Percentiles rank a stretch among this genome's conserved stretches.
Evolutionary conservation across 2,888 invertebrate genomes (phyloP).

Genomic region (Eupelmus urozonus): DNA sequence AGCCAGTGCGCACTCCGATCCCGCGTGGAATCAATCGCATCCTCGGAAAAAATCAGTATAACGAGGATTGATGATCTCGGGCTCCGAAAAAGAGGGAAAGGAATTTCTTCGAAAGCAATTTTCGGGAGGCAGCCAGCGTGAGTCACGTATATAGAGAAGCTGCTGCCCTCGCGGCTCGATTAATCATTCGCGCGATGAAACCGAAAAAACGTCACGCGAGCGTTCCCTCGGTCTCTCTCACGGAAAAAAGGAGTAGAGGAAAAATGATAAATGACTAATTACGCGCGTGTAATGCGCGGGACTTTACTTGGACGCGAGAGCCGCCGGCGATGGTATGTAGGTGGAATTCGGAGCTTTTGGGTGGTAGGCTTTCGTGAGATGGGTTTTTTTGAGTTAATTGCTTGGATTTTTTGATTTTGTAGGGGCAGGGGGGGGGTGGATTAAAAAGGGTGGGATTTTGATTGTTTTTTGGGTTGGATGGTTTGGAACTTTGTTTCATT

Average conservation of each 20-base stretch:
- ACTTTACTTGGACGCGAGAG: not conserved
- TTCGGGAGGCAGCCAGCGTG: slow-evolving; percentile 28
- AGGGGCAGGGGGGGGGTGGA: too few species aligned
- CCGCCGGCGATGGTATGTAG: not conserved
- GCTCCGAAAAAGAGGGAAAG: slow-evolving; percentile 17
- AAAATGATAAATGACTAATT: slow-evolving; percentile 58
- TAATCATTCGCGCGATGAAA: slow-evolving; percentile 59
- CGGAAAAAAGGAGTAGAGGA: slow-evolving; percentile 48
- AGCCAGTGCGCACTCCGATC: too few species aligned
- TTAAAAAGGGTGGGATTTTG: too few species aligned
- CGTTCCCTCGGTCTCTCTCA: slow-evolving; percentile 16
- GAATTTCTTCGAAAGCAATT: slow-evolving; percentile 54
- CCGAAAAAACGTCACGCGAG: slow-evolving; percentile 56
- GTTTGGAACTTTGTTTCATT: too few species aligned
- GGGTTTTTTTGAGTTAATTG: too few species aligned
- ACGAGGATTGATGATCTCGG: slow-evolving; percentile 58
- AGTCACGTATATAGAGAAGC: slow-evolving; percentile 53
- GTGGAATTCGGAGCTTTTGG: not conserved
- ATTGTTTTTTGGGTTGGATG: too few species aligned
- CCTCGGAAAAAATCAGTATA: slow-evolving; percentile 51
- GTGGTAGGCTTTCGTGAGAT: too few species aligned
- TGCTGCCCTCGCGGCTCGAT: slow-evolving; percentile 55
- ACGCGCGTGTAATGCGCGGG: slow-evolving; percentile 8
- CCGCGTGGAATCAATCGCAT: not conserved
- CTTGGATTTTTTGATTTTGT: too few species aligned